Evolutionary conservation across 2,888 invertebrate genomes (phyloP), one percentile per base, ranked within the genome.

Genomic region (Cactoblastis cactorum): DNA sequence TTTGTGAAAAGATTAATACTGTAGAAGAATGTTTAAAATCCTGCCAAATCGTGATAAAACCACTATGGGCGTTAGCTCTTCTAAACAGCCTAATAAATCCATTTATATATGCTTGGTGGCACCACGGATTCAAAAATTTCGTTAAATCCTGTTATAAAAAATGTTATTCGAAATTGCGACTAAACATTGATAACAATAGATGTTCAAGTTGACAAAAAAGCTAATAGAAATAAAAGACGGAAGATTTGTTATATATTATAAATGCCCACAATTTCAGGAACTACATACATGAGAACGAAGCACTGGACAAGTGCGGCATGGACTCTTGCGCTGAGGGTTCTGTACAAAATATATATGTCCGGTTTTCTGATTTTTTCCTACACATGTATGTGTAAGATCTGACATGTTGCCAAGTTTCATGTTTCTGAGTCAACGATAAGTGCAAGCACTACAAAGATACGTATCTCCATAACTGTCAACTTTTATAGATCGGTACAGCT

Each of bases 81-180:
- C 57, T 72, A 11, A 91, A 90, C 59, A 89, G 88, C 55, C 61
- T 91, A 22, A 59, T 90, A 5, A 90, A 90, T 67, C 91, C 91
- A 0, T 65, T 91, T 8, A 90, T 91, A 54, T 91, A 90, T 63
- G 90, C 90, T 0, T 91, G 90, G 90, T 91, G 90, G 90, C 90
- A 91, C 62, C 85, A 84, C 50, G 90, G 90, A 1, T 91, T 46
- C 14, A 46, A 46, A 24, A 24, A 45, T 34, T 53, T 49, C 18
- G 38, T 45, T 8, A 37, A 12, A 50, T 15, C 35, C 5, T 34
- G 3, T 24, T 32, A 28, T 37, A 51, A 53, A 52, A 55, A 46
- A 46, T 45, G 24, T 43, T 53, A 50, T 45, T 49, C 17, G 17
- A 37, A 15, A 15, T 37, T 8, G 9, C 17, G 22, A 6, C 11